These are phyloP conservation scores for Paracentrotus lividus DNA, from an alignment of 53 echinoderm and acorn worm species.

Conservation along the genomic window DNA sequence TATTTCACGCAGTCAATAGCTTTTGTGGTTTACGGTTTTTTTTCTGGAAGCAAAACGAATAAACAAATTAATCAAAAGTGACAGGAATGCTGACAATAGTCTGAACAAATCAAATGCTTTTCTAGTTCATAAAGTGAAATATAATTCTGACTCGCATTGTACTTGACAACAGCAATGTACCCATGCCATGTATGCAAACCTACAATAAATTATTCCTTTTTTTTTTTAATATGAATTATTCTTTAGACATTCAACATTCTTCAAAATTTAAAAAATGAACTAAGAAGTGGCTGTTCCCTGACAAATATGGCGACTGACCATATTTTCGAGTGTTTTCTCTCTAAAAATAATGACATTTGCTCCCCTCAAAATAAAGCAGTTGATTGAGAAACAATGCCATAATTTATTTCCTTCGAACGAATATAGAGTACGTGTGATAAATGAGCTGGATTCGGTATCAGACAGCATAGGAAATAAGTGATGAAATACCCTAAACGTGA, in stretches of 20 bases:
- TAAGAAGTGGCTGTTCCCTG: not conserved
- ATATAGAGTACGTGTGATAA: not conserved
- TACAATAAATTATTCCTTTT: not conserved
- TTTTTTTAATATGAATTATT: not conserved
- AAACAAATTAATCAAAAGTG: slow-evolving; percentile 32
- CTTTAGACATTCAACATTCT: not conserved
- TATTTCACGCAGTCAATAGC: slow-evolving; percentile 30
- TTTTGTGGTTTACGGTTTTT: not conserved
- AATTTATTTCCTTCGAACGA: not conserved
- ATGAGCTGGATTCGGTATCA: not conserved
- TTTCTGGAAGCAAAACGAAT: not conserved
- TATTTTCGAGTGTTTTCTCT: not conserved
- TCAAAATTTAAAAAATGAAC: not conserved
- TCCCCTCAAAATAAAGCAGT: not conserved
- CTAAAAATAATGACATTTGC: not conserved
- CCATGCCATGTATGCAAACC: not conserved
- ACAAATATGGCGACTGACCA: not conserved
- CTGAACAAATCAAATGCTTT: slow-evolving; percentile 27
- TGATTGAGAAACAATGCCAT: not conserved
- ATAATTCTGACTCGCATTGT: not conserved
- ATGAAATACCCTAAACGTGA: not conserved
- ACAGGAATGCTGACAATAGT: slow-evolving; percentile 14
- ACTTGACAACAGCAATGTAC: not conserved
- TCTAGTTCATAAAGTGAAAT: not conserved
- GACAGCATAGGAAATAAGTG: not conserved